Base-by-base conservation (phyloP, 23 tunicate genomes). In the Trididemnum nubilum region DNA sequence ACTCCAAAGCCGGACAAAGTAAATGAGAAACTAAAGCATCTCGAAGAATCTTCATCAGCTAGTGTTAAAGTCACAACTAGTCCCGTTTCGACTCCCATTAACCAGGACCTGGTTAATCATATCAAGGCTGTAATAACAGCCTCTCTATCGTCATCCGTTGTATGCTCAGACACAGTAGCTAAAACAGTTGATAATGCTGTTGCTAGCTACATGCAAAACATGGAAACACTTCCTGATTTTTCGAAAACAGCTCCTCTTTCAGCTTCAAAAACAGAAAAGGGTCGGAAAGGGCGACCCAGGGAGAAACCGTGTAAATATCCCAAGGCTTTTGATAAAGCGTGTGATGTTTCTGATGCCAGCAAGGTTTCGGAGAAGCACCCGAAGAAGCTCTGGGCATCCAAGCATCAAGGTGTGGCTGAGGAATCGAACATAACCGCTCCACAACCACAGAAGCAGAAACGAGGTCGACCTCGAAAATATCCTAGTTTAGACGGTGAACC, bases 111-210 rank as follows among this genome's bases (percentile, higher is more conserved):
- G 26, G 74, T 93, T 23, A 61, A 83, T 36, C 98, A 93, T 67
- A 87, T 93, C 32, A 93, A 88, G 73, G 84, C 84, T 26, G 98
- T 85, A 23, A 85, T 93, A 9, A 81, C 87, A 2, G 87, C 84
- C 18, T 82, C 36, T 52, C 54, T 93, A 29, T 57, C 84, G 3
- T n/a, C 59, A 0, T 32, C 85, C 1, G 73, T 19, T 0, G 64
- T 87, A 19, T 76, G 88, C 23, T 34, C 83, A 15, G 98, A 93
- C 27, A 74, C 81, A 0, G 83, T 87, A 30, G 65, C 87, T 2
- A 87, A 87, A 64, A 88, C 98, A 52, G 87, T 93, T n/a, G 94
- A 93, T 54, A 82, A 35, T 2, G 98, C 98, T 1, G 93, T 93
- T 49, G 89, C 87, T 33, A 81, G 80, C 78, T 93, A 87, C 81